These are phyloP conservation scores for Myripristis murdjan DNA, from an alignment of 2,797 vertebrate species.

Conservation along the genomic window DNA sequence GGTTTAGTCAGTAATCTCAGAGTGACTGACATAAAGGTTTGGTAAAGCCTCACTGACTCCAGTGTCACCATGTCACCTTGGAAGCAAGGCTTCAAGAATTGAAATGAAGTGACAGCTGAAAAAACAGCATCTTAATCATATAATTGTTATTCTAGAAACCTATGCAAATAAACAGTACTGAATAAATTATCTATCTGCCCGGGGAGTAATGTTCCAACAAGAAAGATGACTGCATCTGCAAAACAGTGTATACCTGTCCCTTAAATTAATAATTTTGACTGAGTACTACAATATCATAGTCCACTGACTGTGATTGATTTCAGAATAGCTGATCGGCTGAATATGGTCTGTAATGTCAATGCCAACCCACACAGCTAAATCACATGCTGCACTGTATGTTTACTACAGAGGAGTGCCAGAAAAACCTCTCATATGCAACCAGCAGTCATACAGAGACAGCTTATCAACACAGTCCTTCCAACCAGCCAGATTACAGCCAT, in stretches of 20 bases:
- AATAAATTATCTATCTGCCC: neutral
- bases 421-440: neutral
- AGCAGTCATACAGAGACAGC: slow-evolving; percentile 7
- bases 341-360: slow-evolving; percentile 20
- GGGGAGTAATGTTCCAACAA: neutral
- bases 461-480: slow-evolving; percentile 12
- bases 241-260: neutral
- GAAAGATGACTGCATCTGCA: neutral
- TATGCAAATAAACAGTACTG: neutral
- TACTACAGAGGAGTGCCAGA: slow-evolving; percentile 11
- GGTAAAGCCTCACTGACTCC: slow-evolving; percentile 4
- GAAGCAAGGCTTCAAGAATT: neutral
- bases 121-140: neutral
- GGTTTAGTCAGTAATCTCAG: slow-evolving; percentile 10
- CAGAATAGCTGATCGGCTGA: neutral
- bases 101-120: neutral
- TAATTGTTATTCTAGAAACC: neutral
- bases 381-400: slow-evolving; percentile 22
- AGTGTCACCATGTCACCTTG: neutral
- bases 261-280: no score
- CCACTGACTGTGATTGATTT: neutral
- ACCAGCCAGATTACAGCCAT: slow-evolving; percentile 29
- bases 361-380: slow-evolving; percentile 51
- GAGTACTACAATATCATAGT: neutral
- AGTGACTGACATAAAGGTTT: neutral